phyloP scores from a whole-genome alignment of 2,113 vertebrate species.

The Damaliscus lunatus region DNA sequence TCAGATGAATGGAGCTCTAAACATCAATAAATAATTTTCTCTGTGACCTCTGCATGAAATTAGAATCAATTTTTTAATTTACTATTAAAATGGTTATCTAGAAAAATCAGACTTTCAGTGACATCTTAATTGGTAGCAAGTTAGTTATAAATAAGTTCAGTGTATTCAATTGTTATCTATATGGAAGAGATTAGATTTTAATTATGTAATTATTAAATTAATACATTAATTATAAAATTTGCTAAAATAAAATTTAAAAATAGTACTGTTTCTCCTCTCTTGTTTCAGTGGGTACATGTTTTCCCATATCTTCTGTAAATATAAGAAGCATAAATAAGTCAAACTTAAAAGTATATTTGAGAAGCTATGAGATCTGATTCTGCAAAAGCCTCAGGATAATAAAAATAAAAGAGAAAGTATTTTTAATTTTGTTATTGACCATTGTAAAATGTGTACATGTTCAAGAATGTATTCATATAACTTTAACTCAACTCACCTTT shows the following conservation, averaged over 20 bases:
- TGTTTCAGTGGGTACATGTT: neutral
- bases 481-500: neutral
- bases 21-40: neutral
- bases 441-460: neutral
- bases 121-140: neutral
- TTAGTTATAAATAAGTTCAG: neutral
- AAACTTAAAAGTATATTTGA: neutral
- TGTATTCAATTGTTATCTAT: neutral
- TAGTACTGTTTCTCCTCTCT: neutral
- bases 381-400: neutral
- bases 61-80: neutral
- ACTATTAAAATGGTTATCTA: neutral
- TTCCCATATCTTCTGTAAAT: neutral
- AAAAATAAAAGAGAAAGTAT: neutral
- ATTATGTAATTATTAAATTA: neutral
- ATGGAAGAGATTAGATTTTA: neutral
- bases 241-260: neutral
- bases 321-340: neutral
- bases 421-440: conserved; percentile 7
- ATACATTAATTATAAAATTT: neutral
- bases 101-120: conserved; percentile 11
- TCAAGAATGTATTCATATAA: neutral
- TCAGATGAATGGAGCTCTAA: neutral
- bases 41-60: neutral
- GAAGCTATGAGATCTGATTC: neutral